Percentiles rank a stretch among this genome's conserved stretches.
Evolutionary conservation across 2,113 vertebrate species (phyloP).

Genomic region (Osmerus eperlanus): DNA sequence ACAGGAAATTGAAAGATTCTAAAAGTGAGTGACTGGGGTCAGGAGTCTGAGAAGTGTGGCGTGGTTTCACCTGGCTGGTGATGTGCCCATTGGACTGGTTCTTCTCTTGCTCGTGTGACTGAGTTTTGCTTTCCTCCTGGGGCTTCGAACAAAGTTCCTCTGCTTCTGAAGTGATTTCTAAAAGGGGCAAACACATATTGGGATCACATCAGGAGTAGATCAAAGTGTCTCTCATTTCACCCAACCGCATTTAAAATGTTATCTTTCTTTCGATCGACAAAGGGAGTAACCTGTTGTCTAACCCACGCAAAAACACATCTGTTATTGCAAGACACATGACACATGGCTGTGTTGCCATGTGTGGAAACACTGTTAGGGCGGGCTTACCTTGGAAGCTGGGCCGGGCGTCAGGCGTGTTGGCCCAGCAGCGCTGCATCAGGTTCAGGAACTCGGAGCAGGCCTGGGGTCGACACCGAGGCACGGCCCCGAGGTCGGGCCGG

Average conservation of each 20-base stretch:
- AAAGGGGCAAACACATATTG: not conserved
- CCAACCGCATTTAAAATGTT: no score
- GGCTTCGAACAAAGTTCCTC: conserved; percentile 91
- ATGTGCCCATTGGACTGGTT: conserved; percentile 27
- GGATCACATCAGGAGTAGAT: no score
- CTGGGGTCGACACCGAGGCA: conserved; percentile 83
- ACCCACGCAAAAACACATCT: no score
- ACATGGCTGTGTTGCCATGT: no score
- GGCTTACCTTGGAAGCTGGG: conserved; percentile 90
- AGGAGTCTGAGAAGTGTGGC: not conserved
- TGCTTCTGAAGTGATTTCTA: conserved; percentile 94
- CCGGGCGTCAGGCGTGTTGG: conserved; percentile 76
- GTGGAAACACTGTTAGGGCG: not conserved
- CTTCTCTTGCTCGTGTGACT: conserved; percentile 56
- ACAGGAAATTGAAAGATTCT: not conserved
- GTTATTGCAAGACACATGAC: no score
- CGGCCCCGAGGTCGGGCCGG: conserved; percentile 83
- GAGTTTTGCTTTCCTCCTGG: conserved; percentile 80
- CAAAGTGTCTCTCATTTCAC: no score
- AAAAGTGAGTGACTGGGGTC: not conserved
- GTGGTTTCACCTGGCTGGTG: conserved; percentile 57
- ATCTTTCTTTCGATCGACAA: no score
- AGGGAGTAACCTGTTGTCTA: no score
- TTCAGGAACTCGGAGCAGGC: conserved; percentile 81
- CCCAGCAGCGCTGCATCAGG: conserved; percentile 94